phyloP scores from a whole-genome alignment of 2,113 vertebrate species.

The Nerophis lumbriciformis region DNA sequence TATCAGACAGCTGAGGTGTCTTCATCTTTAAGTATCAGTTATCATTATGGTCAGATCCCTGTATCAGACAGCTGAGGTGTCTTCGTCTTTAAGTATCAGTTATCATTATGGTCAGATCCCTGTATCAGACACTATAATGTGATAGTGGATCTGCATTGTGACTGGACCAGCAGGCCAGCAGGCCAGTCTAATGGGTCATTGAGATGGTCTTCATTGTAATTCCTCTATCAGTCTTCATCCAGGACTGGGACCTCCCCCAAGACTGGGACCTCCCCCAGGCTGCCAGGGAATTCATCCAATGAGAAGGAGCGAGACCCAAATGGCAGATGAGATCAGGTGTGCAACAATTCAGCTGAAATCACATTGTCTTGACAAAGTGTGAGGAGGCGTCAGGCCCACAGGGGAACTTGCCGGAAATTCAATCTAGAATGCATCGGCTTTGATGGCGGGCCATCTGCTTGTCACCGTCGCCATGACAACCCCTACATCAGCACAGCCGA shows the following conservation, averaged over 20 bases:
- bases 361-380: too few relatives aligned
- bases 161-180: constrained; percentile 60
- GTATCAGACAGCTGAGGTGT: too few relatives aligned
- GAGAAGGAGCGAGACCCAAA: constrained; percentile 73
- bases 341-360: constrained; percentile 69
- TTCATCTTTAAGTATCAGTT: too few relatives aligned
- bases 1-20: too few relatives aligned
- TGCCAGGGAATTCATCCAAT: constrained; percentile 81
- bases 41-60: too few relatives aligned
- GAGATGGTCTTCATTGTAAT: constrained; percentile 74
- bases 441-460: constrained; percentile 66
- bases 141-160: constrained; percentile 45
- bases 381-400: constrained; percentile 53
- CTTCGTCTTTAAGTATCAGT: too few relatives aligned
- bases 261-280: constrained; percentile 19
- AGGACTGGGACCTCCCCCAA: too few relatives aligned
- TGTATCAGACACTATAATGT: constrained; percentile 32
- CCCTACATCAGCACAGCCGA: constrained; percentile 50
- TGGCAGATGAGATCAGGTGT: constrained; percentile 74
- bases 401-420: constrained; percentile 63
- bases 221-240: constrained; percentile 77
- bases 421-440: constrained; percentile 74
- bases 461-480: constrained; percentile 72
- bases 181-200: constrained; percentile 67
- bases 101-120: too few relatives aligned